Base-by-base conservation (phyloP, 2,113 vertebrate genomes). In the Paracanthobrama guichenoti region DNA sequence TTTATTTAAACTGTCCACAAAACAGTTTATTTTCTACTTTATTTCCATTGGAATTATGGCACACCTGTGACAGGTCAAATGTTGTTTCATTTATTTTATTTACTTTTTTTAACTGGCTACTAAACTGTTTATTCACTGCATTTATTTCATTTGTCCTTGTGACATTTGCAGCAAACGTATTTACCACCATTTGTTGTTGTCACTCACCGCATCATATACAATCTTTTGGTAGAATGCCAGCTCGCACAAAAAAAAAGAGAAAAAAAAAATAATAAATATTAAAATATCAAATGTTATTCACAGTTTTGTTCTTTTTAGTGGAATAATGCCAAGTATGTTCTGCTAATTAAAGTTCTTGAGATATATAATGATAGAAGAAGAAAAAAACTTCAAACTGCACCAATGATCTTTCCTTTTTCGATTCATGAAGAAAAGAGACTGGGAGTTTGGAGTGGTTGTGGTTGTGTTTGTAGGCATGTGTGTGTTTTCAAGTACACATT, bases 401-500 rank as follows among this genome's bases (percentile, higher is more conserved):
- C 62, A 66, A 20, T 35, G 0, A 31, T 66, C 1, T 67, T 44
- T 13, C 5, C 5, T 44, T 11, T 20, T n/a, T n/a, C n/a, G n/a
- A n/a, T n/a, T 79, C 89, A 91, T 91, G 91, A 92, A 88, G 81
- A 77, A 39, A 84, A 83, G 20, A 60, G 28, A 35, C 50, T 57
- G 2, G n/a, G 24, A 74, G 46, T 86, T 59, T 60, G 67, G 26
- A n/a, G 67, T 46, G 67, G 71, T 55, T 87, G 67, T 46, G 67
- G 71, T 55, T 87, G 66, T 83, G 59, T 55, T 55, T 57, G 31
- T 59, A n/a, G 60, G 59, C 44, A 22, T 73, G 28, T 78, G 31
- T 77, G 53, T 84, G 31, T 55, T 62, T 86, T 72, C 64, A 13
- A 76, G n/a, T 73, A 28, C 48, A 14, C 3, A 22, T 75, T 35